Evolutionary conservation across 2,888 invertebrate species (phyloP).

Genomic region (Osmoderma eremita): DNA sequence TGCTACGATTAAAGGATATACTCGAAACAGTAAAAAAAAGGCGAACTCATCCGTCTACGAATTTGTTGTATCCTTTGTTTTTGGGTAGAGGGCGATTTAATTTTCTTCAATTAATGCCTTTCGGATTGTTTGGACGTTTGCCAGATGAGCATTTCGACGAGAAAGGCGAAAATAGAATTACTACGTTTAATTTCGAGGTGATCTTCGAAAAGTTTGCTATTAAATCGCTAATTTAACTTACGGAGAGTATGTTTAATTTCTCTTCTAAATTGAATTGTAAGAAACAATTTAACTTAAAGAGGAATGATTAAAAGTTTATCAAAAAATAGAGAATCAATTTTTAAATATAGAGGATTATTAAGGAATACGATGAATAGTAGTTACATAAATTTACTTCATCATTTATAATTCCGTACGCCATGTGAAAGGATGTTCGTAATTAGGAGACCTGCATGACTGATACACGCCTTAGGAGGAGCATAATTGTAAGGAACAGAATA

Average conservation of each 20-base stretch:
- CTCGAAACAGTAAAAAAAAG: constrained; percentile 13
- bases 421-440: constrained; percentile 27
- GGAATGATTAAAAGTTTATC: too few species aligned
- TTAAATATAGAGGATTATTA: constrained; percentile 11
- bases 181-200: too few species aligned
- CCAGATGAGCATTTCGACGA: constrained; percentile 11
- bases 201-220: too few species aligned
- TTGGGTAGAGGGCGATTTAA: constrained; percentile 6
- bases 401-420: constrained; percentile 10
- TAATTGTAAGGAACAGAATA: constrained; percentile 10
- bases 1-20: constrained; percentile 20
- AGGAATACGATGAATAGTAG: not conserved
- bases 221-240: too few species aligned
- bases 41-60: not conserved
- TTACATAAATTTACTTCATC: constrained; percentile 20
- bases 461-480: constrained; percentile 1
- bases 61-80: constrained; percentile 2
- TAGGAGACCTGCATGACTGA: constrained; percentile 20
- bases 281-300: too few species aligned
- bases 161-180: too few species aligned
- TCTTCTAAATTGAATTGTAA: too few species aligned
- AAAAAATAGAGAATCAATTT: too few species aligned
- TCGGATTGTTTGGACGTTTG: constrained; percentile 5
- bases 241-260: too few species aligned
- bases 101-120: constrained; percentile 30